phyloP scores from a whole-genome alignment of 2,888 invertebrate species.

The Spatulosminthurus flaviceps region DNA sequence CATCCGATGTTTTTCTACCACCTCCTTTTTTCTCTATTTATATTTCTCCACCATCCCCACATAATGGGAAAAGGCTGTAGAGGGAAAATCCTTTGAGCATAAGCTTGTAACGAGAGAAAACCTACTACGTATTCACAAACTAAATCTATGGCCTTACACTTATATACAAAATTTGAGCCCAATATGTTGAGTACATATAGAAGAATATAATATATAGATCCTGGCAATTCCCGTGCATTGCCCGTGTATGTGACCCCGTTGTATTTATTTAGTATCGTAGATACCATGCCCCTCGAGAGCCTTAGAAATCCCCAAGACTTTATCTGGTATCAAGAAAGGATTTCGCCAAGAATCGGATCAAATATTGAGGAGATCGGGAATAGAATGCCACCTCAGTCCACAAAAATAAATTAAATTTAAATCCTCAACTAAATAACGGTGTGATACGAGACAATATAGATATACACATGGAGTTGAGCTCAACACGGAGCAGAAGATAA shows the following conservation, averaged over 20 bases:
- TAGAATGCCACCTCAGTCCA: slow-evolving; percentile 10
- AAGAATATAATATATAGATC: neutral
- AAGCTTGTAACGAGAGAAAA: too few relatives aligned
- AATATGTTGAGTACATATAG: too few relatives aligned
- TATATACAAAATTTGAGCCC: neutral
- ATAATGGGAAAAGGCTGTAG: too few relatives aligned
- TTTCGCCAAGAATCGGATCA: neutral
- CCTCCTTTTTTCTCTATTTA: slow-evolving; percentile 1
- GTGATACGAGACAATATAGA: too few relatives aligned
- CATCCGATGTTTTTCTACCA: neutral
- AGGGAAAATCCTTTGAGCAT: too few relatives aligned
- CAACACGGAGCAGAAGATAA: too few relatives aligned
- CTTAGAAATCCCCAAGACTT: slow-evolving; percentile 13
- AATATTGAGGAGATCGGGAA: neutral
- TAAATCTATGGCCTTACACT: neutral
- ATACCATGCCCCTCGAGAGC: slow-evolving; percentile 10
- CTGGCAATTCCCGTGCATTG: neutral
- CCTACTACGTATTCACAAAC: too few relatives aligned
- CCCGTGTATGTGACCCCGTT: neutral
- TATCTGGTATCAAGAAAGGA: slow-evolving; percentile 18
- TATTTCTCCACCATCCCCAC: neutral
- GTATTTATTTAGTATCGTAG: slow-evolving; percentile 1
- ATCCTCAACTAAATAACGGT: too few relatives aligned
- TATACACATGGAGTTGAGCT: too few relatives aligned
- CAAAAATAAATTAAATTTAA: neutral